Evolutionary conservation across 2,113 vertebrate genomes (phyloP).

Genomic region (Monopterus albus): DNA sequence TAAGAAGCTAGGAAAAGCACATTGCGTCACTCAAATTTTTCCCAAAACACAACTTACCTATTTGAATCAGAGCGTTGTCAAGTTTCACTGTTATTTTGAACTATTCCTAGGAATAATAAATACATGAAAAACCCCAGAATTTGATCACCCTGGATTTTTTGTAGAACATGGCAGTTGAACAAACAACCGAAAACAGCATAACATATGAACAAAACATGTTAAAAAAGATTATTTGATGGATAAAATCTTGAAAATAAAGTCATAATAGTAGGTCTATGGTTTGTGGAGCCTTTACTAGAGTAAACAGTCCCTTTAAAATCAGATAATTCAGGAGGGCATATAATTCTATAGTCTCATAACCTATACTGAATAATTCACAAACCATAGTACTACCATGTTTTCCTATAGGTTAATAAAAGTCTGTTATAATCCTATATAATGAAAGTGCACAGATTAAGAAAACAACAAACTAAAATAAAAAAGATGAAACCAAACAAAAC

Average conservation of each 20-base stretch:
- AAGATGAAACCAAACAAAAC: slow-evolving; percentile 65
- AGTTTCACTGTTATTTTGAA: slow-evolving; percentile 97
- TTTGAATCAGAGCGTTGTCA: slow-evolving; percentile 93
- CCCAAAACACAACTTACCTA: slow-evolving; percentile 89
- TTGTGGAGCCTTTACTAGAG: slow-evolving; percentile 77
- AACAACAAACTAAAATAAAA: slow-evolving; percentile 77
- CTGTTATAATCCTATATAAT: slow-evolving; percentile 88
- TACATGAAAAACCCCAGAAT: slow-evolving; percentile 98
- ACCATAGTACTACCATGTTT: slow-evolving; percentile 84
- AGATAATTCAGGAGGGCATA: slow-evolving; percentile 65
- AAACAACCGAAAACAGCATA: slow-evolving; percentile 80
- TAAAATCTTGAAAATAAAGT: slow-evolving; percentile 83
- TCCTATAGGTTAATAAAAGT: slow-evolving; percentile 83
- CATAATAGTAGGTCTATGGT: slow-evolving; percentile 82
- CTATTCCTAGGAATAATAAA: slow-evolving; percentile 99
- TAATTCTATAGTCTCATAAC: slow-evolving; percentile 51
- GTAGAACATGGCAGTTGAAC: slow-evolving; percentile 93
- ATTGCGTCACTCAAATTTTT: slow-evolving; percentile 47
- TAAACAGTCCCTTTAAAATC: slow-evolving; percentile 72
- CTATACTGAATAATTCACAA: slow-evolving; percentile 79
- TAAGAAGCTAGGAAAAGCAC: slow-evolving; percentile 85
- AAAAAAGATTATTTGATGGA: slow-evolving; percentile 82
- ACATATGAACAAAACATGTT: slow-evolving; percentile 79
- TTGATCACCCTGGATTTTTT: slow-evolving; percentile 95
- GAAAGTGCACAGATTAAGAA: slow-evolving; percentile 94